A percentile compares a stretch with the other conserved stretches of the same genome.
These are phyloP conservation scores for Drosophila mayaguana DNA, from an alignment of 2,888 invertebrate species.

Conservation along the genomic window DNA sequence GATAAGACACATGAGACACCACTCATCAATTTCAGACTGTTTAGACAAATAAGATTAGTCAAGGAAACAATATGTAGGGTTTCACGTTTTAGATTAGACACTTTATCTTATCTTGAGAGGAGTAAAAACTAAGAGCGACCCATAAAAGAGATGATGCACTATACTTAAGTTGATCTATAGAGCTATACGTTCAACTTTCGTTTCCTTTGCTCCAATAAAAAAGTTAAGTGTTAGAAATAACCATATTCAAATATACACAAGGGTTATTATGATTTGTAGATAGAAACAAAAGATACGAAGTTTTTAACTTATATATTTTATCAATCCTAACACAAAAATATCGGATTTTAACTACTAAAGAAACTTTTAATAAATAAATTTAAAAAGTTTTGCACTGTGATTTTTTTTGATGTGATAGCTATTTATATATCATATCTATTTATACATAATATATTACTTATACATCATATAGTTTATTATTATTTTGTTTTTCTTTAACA, in stretches of 20 bases:
- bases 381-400: no score
- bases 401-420: no score
- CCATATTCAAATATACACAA: neutral
- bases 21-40: neutral
- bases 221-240: neutral
- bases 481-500: no score
- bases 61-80: slow-evolving; percentile 13
- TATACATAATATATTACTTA: no score
- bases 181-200: neutral
- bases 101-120: slow-evolving; percentile 25
- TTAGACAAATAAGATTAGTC: slow-evolving; percentile 10
- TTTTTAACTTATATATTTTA: no score
- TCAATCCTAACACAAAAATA: no score
- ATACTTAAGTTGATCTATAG: neutral
- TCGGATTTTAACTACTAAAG: no score
- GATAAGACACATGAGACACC: slow-evolving; percentile 9
- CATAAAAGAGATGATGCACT: neutral
- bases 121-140: neutral
- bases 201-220: neutral
- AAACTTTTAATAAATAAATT: no score
- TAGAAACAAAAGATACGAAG: no score
- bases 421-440: no score
- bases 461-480: no score
- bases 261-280: no score
- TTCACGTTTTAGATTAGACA: slow-evolving; percentile 10